phyloP scores from a whole-genome alignment of 2,888 invertebrate species.

The Coenonympha arcania region DNA sequence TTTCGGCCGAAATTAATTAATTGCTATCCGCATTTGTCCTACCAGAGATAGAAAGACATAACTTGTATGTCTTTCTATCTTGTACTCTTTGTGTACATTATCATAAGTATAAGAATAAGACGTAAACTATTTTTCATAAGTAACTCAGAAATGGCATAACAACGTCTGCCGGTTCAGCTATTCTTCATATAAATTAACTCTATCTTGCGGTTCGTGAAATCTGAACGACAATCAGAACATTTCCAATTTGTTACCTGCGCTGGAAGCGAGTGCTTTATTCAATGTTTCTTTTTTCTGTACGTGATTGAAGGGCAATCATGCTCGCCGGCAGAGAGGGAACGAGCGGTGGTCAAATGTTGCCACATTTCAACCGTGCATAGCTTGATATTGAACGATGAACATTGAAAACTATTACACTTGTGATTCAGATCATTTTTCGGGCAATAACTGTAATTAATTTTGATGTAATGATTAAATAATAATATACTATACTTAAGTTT shows the following conservation, averaged over 20 bases:
- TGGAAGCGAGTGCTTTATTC: slow-evolving; percentile 16
- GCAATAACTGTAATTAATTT: too few relatives aligned
- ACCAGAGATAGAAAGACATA: too few relatives aligned
- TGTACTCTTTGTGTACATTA: too few relatives aligned
- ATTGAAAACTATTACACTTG: slow-evolving; percentile 41
- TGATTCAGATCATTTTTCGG: slow-evolving; percentile 5
- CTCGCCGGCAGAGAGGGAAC: slow-evolving; percentile 13
- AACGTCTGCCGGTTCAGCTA: too few relatives aligned
- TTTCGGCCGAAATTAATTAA: too few relatives aligned
- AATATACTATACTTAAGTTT: too few relatives aligned
- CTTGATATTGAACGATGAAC: slow-evolving; percentile 41
- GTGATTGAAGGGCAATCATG: slow-evolving; percentile 23
- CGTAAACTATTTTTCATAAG: too few relatives aligned
- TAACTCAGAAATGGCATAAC: too few relatives aligned
- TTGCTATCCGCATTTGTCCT: too few relatives aligned
- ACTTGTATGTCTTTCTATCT: too few relatives aligned
- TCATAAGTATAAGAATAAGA: too few relatives aligned
- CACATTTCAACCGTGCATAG: not conserved
- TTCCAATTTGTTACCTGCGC: slow-evolving; percentile 18
- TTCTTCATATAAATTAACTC: slow-evolving; percentile 3
- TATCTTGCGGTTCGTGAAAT: slow-evolving; percentile 7
- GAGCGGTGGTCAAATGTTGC: not conserved
- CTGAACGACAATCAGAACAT: slow-evolving; percentile 10
- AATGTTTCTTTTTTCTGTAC: slow-evolving; percentile 21
- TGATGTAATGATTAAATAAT: too few relatives aligned